A percentile compares a stretch with the other conserved stretches of the same genome.
Conservation (phyloP, 2,888 invertebrate genomes). For the Eupelmus urozonus region DNA sequence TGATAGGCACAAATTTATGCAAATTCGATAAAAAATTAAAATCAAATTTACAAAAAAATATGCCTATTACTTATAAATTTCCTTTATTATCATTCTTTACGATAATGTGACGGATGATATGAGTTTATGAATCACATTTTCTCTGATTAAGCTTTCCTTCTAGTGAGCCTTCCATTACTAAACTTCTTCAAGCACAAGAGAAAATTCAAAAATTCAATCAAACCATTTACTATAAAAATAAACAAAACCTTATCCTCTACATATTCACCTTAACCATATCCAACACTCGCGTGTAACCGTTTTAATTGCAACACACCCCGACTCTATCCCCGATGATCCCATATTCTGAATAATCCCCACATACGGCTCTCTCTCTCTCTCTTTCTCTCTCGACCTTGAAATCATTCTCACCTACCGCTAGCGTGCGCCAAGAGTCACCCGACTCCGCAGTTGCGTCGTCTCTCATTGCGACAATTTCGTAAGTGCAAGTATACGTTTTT, state of each 20-base stretch:
- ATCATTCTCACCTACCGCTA: slow-evolving; percentile 44
- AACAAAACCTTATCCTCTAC: not conserved
- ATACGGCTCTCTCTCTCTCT: not conserved
- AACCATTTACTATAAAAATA: too few relatives aligned
- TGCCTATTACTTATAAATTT: too few relatives aligned
- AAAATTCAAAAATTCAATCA: not conserved
- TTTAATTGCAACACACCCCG: slow-evolving; percentile 16
- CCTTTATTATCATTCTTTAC: too few relatives aligned
- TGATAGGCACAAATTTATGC: too few relatives aligned
- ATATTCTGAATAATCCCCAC: slow-evolving; percentile 49
- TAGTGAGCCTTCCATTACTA: too few relatives aligned
- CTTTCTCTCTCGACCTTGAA: slow-evolving; percentile 41
- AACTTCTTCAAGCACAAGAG: too few relatives aligned
- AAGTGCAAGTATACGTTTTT: slow-evolving; percentile 23
- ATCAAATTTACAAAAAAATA: too few relatives aligned
- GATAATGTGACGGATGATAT: too few relatives aligned
- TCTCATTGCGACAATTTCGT: slow-evolving; percentile 34
- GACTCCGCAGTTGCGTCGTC: slow-evolving; percentile 29
- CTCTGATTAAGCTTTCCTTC: too few relatives aligned
- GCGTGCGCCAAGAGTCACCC: slow-evolving; percentile 18
- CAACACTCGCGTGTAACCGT: slow-evolving; percentile 4
- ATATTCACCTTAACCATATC: not conserved
- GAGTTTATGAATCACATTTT: too few relatives aligned
- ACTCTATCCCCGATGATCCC: not conserved
- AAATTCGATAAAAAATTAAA: too few relatives aligned